These are phyloP conservation scores for Sciurus carolinensis DNA, from an alignment of 2,797 vertebrate genomes.

Conservation along the genomic window DNA sequence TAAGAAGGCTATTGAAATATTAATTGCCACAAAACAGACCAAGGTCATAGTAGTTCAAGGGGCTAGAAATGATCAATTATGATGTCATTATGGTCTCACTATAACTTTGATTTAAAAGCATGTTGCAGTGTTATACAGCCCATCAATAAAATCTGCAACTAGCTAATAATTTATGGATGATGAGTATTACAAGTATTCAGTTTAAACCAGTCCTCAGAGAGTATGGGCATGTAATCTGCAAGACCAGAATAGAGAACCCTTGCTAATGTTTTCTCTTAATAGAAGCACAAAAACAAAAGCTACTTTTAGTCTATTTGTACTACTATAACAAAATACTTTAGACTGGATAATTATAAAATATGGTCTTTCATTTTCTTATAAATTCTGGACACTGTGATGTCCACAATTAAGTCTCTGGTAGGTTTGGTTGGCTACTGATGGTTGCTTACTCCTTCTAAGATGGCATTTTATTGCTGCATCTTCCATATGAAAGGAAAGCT, in stretches of 20 bases:
- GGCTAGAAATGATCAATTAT: neutral
- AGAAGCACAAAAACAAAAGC: neutral
- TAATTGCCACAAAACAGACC: neutral
- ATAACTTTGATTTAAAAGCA: neutral
- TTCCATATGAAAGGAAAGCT: neutral
- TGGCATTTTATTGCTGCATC: neutral
- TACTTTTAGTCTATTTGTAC: neutral
- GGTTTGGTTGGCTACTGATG: neutral
- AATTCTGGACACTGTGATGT: neutral
- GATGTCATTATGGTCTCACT: neutral
- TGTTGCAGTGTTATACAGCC: neutral
- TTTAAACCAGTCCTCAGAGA: neutral
- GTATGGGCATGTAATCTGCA: neutral
- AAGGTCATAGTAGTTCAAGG: neutral
- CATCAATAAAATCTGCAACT: neutral
- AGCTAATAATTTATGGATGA: neutral
- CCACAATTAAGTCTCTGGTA: neutral
- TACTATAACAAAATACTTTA: neutral
- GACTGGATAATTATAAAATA: neutral
- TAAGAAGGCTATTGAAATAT: neutral
- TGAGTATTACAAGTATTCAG: neutral
- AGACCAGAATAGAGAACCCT: neutral
- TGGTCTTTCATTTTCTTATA: neutral
- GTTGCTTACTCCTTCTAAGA: neutral
- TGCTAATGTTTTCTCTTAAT: neutral